Evolutionary conservation across 2,113 vertebrate species (phyloP), one percentile per base, ranked within the genome.

Genomic region (Tragelaphus imberbis): DNA sequence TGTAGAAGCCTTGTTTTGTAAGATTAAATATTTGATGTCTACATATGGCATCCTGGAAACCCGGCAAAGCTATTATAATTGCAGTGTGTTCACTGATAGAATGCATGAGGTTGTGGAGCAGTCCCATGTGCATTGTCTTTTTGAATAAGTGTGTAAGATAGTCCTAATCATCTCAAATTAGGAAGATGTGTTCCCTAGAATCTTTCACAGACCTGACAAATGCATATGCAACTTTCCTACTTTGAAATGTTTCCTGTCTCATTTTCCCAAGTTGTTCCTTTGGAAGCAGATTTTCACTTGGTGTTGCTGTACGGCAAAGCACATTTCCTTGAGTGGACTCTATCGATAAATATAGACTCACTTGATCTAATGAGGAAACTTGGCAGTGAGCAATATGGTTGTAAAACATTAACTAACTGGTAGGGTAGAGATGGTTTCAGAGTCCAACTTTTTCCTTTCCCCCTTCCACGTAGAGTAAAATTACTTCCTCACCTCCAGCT

Each of bases 381-480:
- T 84, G 90, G 90, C 59, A 10, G 40, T 44, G 23, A 49, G 85
- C 56, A 23, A 13, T 33, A 53, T 5, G 0, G 2, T 15, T 77
- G 90, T 97, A 14, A 97, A 97, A 97, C 88, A 97, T 98, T 97
- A 98, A 98, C 96, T 85, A 28, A 33, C n/a, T 2, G 0, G 59
- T 51, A 55, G 87, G 56, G n/a, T 0, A 55, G 80, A 61, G 17
- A 47, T 56, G 49, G 89, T 92, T 95, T 90, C 90, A 82, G 95
- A 92, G 88, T 96, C 88, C 88, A 81, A 2, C 3, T 56, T 55
- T 94, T 75, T 21, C 59, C 44, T 85, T n/a, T 14, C 28, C 47
- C 65, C 13, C 2, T 16, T 71, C 56, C 44, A 17, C 3, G 8
- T 25, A 16, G 58, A 94, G 40, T 90, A 75, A 85, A 88, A 51